Percentiles rank a stretch among this genome's conserved stretches.
Evolutionary conservation across 2,797 vertebrate species (phyloP).

Genomic region (Chaunax sp.): DNA sequence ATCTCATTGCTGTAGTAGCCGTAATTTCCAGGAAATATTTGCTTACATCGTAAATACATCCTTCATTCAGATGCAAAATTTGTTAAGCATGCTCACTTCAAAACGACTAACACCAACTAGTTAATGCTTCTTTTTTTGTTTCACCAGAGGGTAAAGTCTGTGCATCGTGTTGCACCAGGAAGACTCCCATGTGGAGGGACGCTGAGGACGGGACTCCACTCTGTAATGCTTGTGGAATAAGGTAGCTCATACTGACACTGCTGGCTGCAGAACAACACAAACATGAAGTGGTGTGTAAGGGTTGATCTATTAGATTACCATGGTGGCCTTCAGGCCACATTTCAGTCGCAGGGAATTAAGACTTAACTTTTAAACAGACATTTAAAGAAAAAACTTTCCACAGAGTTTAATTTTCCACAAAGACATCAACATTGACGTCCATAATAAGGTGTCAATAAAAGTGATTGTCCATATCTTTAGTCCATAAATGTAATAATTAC

Average conservation of each 20-base stretch:
- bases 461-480: too few relatives aligned
- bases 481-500: too few relatives aligned
- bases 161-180: slow-evolving; percentile 90
- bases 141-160: slow-evolving; percentile 84
- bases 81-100: too few relatives aligned
- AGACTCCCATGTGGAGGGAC: slow-evolving; percentile 92
- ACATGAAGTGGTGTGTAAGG: neutral
- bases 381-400: neutral
- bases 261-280: neutral
- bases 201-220: slow-evolving; percentile 92
- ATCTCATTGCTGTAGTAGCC: too few relatives aligned
- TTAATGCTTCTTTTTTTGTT: neutral
- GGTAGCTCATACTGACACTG: slow-evolving; percentile 74
- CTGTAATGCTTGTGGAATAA: slow-evolving; percentile 96
- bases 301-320: neutral
- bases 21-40: neutral
- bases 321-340: neutral
- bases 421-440: too few relatives aligned
- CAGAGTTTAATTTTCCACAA: too few relatives aligned
- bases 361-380: neutral
- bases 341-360: neutral
- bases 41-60: too few relatives aligned
- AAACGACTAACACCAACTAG: neutral
- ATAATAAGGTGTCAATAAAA: too few relatives aligned
- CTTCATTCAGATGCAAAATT: neutral